Evolutionary conservation across 2,888 invertebrate genomes (phyloP).

Genomic region (Ormyrus rosae): DNA sequence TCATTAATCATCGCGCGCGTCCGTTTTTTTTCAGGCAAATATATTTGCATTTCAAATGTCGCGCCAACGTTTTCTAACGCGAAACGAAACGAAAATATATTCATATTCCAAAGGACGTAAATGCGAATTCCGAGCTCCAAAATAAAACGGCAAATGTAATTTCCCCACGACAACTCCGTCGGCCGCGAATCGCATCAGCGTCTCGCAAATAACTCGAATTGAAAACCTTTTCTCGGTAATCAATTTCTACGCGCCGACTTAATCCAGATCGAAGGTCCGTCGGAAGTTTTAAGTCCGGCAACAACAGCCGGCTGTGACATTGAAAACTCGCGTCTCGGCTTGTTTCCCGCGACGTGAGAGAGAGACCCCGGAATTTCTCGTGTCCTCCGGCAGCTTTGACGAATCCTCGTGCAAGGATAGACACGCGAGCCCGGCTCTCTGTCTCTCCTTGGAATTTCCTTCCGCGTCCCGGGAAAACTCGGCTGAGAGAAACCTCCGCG

Average conservation of each 20-base stretch:
- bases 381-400: neutral
- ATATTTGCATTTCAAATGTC: no score
- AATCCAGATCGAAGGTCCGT: slow-evolving; percentile 17
- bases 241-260: neutral
- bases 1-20: no score
- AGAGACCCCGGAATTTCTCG: slow-evolving; percentile 10
- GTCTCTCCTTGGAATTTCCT: neutral
- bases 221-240: neutral
- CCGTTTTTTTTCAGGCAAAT: no score
- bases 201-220: neutral
- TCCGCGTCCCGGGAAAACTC: neutral
- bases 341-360: neutral
- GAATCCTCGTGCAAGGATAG: slow-evolving; percentile 18
- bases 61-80: no score
- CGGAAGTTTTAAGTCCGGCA: slow-evolving; percentile 42
- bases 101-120: neutral
- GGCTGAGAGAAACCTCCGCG: neutral
- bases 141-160: neutral
- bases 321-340: slow-evolving; percentile 37
- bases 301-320: slow-evolving; percentile 35
- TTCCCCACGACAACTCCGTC: neutral
- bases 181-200: neutral
- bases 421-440: neutral
- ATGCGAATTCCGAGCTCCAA: neutral
- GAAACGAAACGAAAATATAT: neutral